Base-by-base conservation (phyloP, 2,888 invertebrate species). In the Scaptomyza reducta region DNA sequence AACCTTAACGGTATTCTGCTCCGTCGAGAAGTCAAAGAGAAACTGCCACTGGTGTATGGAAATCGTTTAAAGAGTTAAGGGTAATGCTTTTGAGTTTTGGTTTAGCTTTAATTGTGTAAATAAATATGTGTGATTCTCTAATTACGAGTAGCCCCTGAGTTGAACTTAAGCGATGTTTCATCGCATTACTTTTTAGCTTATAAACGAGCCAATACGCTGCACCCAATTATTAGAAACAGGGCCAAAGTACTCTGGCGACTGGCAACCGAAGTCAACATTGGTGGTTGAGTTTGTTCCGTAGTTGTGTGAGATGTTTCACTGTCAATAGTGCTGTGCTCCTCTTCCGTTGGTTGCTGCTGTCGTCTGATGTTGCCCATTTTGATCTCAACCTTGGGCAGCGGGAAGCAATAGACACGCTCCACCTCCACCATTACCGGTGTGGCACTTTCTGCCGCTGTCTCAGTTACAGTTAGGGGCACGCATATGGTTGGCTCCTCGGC, bases 381-480 rank as follows among this genome's bases (percentile, higher is more conserved):
- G n/a, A 88, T 66, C 53, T 85, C 79, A 18, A 88, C 75, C n/a
- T 87, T 77, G 38, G 90, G 90, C 64, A 88, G 69, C 0, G 90
- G 89, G 29, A 89, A 89, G 60, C 90, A 89, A 54, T 88, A 89
- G 58, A 89, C 72, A 6, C 90, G 80, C 60, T 89, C 89, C 2
- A 90, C 83, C 18, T 87, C 83, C 3, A 89, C 74, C 6, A 77
- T 33, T 11, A 85, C 31, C 0, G 85, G 66, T 22, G 55, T 55
- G 11, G 59, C 50, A 14, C 74, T 81, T 3, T 88, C 77, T 16
- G 84, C 63, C 27, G 85, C 80, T 3, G 77, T 74, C 64, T 90
- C 90, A 0, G 72, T 69, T 2, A 90, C 89, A 0, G 86, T 84
- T 0, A 90, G 73, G 0, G 90, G 90, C 0, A 90, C 90, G 57